Conservation (phyloP, 2,797 vertebrate genomes). For the Anabas testudineus region DNA sequence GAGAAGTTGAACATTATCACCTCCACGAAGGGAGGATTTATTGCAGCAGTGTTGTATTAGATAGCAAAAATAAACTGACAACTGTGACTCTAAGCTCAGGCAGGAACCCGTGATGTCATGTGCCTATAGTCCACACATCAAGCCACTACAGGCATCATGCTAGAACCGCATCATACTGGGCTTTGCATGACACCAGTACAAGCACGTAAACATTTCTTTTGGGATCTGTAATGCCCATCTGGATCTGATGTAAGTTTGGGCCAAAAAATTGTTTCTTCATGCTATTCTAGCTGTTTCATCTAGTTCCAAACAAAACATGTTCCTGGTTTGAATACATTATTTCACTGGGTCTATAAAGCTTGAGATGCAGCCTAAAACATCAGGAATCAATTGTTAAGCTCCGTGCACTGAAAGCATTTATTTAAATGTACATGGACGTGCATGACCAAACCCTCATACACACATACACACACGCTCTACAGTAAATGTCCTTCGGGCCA, state of each 20-base stretch:
- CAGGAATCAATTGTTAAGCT: conserved; percentile 37
- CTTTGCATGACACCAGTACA: conserved; percentile 22
- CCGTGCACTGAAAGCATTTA: conserved; percentile 20
- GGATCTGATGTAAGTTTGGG: conserved; percentile 32
- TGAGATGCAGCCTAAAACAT: conserved; percentile 21
- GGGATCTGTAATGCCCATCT: conserved; percentile 22
- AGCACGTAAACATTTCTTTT: conserved; percentile 21
- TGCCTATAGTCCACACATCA: conserved; percentile 17
- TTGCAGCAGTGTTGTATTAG: too few relatives aligned
- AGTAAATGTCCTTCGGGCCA: conserved; percentile 42
- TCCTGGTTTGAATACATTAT: conserved; percentile 39
- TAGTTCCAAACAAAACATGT: conserved; percentile 54
- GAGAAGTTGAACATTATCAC: too few relatives aligned
- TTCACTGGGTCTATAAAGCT: conserved; percentile 4
- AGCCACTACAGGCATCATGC: conserved; percentile 26
- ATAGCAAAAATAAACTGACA: not conserved
- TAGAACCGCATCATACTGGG: conserved; percentile 20
- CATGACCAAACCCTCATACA: conserved; percentile 1
- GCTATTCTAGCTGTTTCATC: conserved; percentile 38
- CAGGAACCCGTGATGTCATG: not conserved
- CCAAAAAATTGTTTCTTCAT: conserved; percentile 23
- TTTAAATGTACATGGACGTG: conserved; percentile 21
- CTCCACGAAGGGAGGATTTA: too few relatives aligned
- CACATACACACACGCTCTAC: conserved; percentile 25
- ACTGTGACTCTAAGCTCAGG: not conserved